Evolutionary conservation across 2,797 vertebrate genomes (phyloP).

Genomic region (Gambelia wislizenii): DNA sequence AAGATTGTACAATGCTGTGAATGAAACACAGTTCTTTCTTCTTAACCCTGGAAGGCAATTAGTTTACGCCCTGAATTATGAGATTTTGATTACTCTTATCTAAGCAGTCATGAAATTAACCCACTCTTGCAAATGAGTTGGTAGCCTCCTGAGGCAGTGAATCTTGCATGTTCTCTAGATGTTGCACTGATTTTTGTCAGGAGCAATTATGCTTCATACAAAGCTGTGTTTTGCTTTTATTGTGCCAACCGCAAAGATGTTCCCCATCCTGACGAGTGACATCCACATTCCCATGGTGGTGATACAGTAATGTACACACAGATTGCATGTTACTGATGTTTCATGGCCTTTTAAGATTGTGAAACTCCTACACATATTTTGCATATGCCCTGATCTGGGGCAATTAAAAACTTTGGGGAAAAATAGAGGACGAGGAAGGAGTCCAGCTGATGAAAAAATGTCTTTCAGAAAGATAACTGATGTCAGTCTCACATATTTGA

Average conservation of each 20-base stretch:
- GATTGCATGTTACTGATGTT: neutral
- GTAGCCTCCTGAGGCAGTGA: conserved; percentile 34
- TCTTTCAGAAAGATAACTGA: neutral
- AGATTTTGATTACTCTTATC: conserved; percentile 72
- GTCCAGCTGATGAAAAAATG: too few relatives aligned
- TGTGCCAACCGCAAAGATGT: conserved; percentile 50
- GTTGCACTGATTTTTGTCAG: conserved; percentile 1
- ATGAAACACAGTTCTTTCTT: conserved; percentile 53
- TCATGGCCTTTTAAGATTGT: neutral
- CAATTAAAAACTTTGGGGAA: neutral
- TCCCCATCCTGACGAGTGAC: neutral
- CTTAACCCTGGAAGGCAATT: conserved; percentile 68
- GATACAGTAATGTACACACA: too few relatives aligned
- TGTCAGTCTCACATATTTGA: neutral
- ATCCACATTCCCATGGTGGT: neutral
- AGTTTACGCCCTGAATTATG: conserved; percentile 68
- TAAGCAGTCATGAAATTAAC: conserved; percentile 41
- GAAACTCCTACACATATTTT: neutral
- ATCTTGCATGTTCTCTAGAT: neutral
- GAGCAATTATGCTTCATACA: conserved; percentile 30
- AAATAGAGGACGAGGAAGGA: neutral
- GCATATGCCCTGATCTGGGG: neutral
- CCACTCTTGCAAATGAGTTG: conserved; percentile 38
- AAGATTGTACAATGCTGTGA: conserved; percentile 47
- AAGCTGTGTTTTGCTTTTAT: conserved; percentile 50